These are phyloP conservation scores for Stratiomys singularior DNA, from an alignment of 2,888 invertebrate species.

Conservation along the genomic window DNA sequence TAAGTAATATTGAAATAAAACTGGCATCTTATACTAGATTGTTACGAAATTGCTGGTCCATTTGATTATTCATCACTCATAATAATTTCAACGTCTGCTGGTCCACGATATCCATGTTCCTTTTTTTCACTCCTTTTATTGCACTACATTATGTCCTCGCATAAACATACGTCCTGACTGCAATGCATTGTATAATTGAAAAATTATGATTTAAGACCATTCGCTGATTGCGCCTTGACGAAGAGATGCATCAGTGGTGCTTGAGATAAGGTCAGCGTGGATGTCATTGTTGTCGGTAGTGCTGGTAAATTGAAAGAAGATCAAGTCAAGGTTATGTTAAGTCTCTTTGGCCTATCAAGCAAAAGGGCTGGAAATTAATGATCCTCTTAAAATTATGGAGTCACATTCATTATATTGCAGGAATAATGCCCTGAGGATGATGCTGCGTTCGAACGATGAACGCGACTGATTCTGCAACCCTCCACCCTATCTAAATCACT, in stretches of 20 bases:
- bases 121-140: not conserved
- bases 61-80: conserved; percentile 23
- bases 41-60: conserved; percentile 18
- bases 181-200: conserved; percentile 20
- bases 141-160: not conserved
- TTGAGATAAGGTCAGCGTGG: not conserved
- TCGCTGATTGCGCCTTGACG: conserved; percentile 23
- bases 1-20: not conserved
- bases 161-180: not conserved
- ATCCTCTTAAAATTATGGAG: not conserved
- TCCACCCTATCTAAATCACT: not conserved
- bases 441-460: not conserved
- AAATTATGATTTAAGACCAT: conserved; percentile 32
- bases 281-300: not conserved
- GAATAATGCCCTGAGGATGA: not conserved
- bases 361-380: not conserved
- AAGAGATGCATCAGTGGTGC: not conserved
- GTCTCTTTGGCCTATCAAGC: not conserved
- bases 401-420: not conserved
- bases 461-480: not conserved
- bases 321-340: conserved; percentile 11
- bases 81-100: conserved; percentile 16
- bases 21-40: not conserved
- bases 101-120: not conserved
- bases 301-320: not conserved